These are phyloP conservation scores for Cephus sareptanus DNA, from an alignment of 2,888 invertebrate species.

Conservation along the genomic window DNA sequence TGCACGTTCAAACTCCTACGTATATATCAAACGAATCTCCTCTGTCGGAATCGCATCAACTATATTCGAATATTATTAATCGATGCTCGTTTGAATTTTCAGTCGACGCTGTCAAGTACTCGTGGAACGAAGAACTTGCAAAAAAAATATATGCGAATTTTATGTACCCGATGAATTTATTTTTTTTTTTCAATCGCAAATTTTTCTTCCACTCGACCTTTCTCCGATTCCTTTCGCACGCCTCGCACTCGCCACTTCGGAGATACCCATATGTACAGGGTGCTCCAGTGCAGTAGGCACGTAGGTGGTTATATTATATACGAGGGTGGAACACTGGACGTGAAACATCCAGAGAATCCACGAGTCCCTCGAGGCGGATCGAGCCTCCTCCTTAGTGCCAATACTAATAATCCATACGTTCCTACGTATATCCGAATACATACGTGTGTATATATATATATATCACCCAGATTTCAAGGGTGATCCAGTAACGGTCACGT, in stretches of 20 bases:
- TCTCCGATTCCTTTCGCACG: neutral
- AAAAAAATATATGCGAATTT: no score
- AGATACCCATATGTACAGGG: conserved; percentile 8
- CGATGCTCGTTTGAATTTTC: no score
- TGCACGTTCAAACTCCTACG: no score
- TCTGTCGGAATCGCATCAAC: no score
- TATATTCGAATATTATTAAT: no score
- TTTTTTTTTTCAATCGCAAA: no score
- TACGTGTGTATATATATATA: neutral
- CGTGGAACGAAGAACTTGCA: no score
- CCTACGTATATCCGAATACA: no score
- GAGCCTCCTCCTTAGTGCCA: conserved; percentile 45
- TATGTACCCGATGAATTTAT: no score
- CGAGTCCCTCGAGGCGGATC: conserved; percentile 48
- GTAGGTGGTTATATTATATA: conserved; percentile 51
- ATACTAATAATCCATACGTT: conserved; percentile 55
- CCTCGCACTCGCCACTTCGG: conserved; percentile 20
- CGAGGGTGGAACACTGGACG: conserved; percentile 50
- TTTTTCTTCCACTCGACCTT: no score
- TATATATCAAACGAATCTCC: no score
- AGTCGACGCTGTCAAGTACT: no score
- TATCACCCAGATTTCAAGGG: conserved; percentile 48
- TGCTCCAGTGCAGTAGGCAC: conserved; percentile 33
- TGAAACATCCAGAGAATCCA: conserved; percentile 28
- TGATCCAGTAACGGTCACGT: conserved; percentile 55